These are phyloP conservation scores for Pyxicephalus adspersus DNA, from an alignment of 2,113 vertebrate genomes.

Conservation along the genomic window DNA sequence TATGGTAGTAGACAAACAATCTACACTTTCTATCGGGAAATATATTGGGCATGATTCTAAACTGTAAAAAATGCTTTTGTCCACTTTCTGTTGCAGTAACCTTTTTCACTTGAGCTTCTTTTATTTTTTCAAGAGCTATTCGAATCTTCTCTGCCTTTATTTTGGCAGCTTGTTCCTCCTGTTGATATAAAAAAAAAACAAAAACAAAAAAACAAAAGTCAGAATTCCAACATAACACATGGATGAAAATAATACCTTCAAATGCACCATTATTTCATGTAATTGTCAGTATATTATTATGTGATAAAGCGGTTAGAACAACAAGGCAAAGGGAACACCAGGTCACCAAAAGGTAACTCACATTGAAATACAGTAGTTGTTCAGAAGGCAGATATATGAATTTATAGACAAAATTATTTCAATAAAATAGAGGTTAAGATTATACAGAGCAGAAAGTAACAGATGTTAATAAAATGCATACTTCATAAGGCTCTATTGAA, in stretches of 20 bases:
- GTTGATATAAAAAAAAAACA: conserved; percentile 47
- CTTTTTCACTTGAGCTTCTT: conserved; percentile 99
- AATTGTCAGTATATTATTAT: background rate
- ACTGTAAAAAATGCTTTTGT: too few relatives aligned
- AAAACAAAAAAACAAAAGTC: background rate
- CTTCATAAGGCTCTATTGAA: too few relatives aligned
- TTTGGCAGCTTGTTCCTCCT: conserved; percentile 98
- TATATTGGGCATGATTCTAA: too few relatives aligned
- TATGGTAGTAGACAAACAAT: too few relatives aligned
- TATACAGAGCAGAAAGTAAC: too few relatives aligned
- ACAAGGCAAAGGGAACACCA: background rate
- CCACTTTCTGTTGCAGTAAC: conserved; percentile 64
- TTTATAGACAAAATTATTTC: too few relatives aligned
- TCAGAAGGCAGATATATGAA: background rate
- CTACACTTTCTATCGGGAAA: too few relatives aligned
- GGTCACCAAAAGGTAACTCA: background rate
- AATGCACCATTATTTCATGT: background rate
- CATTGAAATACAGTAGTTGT: background rate
- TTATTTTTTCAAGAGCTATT: conserved; percentile 97
- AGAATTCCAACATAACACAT: too few relatives aligned
- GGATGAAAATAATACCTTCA: too few relatives aligned
- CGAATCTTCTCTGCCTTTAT: conserved; percentile 96
- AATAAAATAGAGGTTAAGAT: too few relatives aligned
- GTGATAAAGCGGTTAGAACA: background rate
- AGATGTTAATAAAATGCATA: too few relatives aligned